Conservation (phyloP, 2,797 vertebrate species). For the Phaenicophaeus curvirostris region DNA sequence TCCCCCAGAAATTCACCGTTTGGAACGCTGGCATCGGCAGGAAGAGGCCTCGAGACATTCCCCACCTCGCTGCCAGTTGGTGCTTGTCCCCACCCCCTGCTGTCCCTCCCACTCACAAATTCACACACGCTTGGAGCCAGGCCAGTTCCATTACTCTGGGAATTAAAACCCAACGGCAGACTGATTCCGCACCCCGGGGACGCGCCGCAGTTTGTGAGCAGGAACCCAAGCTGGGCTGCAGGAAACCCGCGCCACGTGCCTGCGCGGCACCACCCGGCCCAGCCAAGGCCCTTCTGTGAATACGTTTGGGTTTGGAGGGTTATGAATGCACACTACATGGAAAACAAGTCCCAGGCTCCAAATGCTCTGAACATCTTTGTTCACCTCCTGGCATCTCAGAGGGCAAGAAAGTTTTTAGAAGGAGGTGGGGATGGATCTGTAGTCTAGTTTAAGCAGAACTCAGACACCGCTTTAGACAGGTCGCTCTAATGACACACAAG, state of each 20-base stretch:
- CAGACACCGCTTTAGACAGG: neutral
- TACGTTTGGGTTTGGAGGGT: neutral
- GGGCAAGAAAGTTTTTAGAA: neutral
- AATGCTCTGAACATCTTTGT: neutral
- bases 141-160: slow-evolving; percentile 69
- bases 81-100: slow-evolving; percentile 65
- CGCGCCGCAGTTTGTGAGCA: neutral
- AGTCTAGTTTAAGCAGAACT: neutral
- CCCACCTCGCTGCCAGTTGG: slow-evolving; percentile 65
- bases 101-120: slow-evolving; percentile 71
- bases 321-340: rapidly evolving
- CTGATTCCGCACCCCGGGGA: slow-evolving; percentile 38
- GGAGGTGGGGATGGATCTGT: neutral
- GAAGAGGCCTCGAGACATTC: slow-evolving; percentile 70
- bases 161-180: slow-evolving; percentile 52
- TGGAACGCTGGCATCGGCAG: slow-evolving; percentile 66
- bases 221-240: neutral
- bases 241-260: neutral
- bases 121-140: slow-evolving; percentile 72
- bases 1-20: slow-evolving; percentile 60
- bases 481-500: neutral
- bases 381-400: neutral
- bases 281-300: neutral
- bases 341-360: neutral
- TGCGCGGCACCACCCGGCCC: neutral